phyloP scores from a whole-genome alignment of 2,113 vertebrate species.

The Felis catus region DNA sequence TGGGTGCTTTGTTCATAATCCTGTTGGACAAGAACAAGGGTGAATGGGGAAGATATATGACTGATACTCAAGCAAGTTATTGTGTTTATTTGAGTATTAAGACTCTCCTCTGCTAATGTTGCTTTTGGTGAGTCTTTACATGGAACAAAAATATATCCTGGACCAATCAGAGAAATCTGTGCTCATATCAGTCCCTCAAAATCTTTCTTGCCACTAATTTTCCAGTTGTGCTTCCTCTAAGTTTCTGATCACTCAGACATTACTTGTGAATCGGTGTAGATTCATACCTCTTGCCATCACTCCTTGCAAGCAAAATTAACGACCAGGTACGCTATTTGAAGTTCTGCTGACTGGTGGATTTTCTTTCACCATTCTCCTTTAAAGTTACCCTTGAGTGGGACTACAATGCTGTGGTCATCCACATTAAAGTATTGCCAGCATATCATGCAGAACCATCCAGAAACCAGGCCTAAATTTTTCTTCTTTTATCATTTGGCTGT shows the following conservation, averaged over 20 bases:
- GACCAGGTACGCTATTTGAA: neutral
- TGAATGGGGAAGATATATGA: neutral
- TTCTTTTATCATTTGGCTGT: neutral
- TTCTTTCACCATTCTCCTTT: neutral
- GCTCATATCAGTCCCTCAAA: neutral
- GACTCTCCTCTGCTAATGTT: neutral
- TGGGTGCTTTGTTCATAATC: neutral
- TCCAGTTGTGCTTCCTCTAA: neutral
- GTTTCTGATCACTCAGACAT: neutral
- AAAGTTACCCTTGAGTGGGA: neutral
- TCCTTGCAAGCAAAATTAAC: conserved; percentile 25
- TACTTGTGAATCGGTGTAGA: neutral
- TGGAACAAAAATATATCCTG: neutral
- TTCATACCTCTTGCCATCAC: neutral
- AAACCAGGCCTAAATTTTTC: neutral
- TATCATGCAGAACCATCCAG: neutral
- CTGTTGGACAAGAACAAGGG: neutral
- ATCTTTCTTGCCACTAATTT: neutral
- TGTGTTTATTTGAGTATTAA: neutral
- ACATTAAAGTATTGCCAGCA: neutral
- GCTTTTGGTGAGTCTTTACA: neutral
- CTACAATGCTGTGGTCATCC: neutral
- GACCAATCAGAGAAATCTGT: neutral
- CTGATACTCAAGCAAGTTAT: neutral
- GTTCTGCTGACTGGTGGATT: neutral